Evolutionary conservation across 2,888 invertebrate genomes (phyloP).

Genomic region (Bedellia somnulentella): DNA sequence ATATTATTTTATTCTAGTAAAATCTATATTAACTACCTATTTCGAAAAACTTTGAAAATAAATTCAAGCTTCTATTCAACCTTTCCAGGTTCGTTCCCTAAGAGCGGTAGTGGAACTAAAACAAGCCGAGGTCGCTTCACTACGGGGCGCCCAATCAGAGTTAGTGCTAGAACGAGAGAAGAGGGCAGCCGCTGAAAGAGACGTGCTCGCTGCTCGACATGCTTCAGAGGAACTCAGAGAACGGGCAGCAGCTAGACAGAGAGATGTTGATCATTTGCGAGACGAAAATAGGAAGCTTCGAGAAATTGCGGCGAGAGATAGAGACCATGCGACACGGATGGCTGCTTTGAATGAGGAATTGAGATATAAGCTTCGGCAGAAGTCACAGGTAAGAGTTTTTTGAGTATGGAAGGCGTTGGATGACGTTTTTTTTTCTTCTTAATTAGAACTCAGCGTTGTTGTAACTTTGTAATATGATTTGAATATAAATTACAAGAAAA

Average conservation of each 20-base stretch:
- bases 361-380: constrained; percentile 82
- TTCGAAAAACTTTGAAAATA: too few relatives aligned
- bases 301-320: constrained; percentile 74
- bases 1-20: too few relatives aligned
- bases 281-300: constrained; percentile 71
- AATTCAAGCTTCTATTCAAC: too few relatives aligned
- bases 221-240: constrained; percentile 86
- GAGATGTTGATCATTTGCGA: constrained; percentile 65
- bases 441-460: too few relatives aligned
- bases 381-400: constrained; percentile 66
- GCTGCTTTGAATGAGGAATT: constrained; percentile 86
- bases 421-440: too few relatives aligned
- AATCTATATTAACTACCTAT: too few relatives aligned
- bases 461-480: too few relatives aligned
- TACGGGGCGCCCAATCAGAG: constrained; percentile 72
- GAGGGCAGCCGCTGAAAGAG: constrained; percentile 70
- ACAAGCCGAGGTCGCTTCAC: constrained; percentile 79
- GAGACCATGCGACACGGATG: constrained; percentile 75
- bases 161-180: constrained; percentile 73
- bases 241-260: constrained; percentile 71
- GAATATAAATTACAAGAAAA: too few relatives aligned
- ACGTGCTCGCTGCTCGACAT: constrained; percentile 75
- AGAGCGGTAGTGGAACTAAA: constrained; percentile 86
- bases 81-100: constrained; percentile 63
- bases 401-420: too few relatives aligned